Evolutionary conservation across 2,888 invertebrate genomes (phyloP), one percentile per base, ranked within the genome.

Genomic region (Eupeodes latifasciatus): DNA sequence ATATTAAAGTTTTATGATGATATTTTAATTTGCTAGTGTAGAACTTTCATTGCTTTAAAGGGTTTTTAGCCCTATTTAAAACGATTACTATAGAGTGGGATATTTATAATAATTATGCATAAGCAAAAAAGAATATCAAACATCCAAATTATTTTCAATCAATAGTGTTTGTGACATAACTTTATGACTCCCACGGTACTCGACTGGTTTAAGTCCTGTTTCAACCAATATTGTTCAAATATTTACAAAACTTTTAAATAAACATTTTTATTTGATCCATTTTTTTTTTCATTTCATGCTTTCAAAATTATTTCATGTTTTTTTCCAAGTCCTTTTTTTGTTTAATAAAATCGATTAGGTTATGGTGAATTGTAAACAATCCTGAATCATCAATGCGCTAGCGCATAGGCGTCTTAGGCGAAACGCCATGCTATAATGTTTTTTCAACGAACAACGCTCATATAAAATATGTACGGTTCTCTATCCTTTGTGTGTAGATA

Each of bases 391-490:
- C 75, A 85, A 51, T 88, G 88, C 88, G 88, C 81, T 71, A 85
- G 88, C 88, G 85, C 85, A 88, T 77, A 77, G 36, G 53, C 9
- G 16, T 19, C 27, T 4, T 10, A 12, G 6, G 40, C 61, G 44
- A 19, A 69, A 76, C 74, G 77, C 87, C 87, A 81, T 51, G 72
- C 66, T 84, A 87, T 84, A 64, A 88, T 49, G 77, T 74, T 88
- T 84, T 84, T 85, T 85, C 77, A 88, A 84, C 47, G 36, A 84
- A 59, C 62, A 75, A 19, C 51, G 78, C 66, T 59, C 49, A 79
- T 53, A 64, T 11, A 19, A 19, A 19, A 19, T 19, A 9, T 9
- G 16, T 14, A 51, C 51, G 53, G 44, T 72, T 53, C 6, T n/a
- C n/a, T 16, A 53, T 34, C 51, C 12, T 71, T 44, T 34, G 19